Evolutionary conservation across 2,113 vertebrate species (phyloP).

Genomic region (Scatophagus argus): DNA sequence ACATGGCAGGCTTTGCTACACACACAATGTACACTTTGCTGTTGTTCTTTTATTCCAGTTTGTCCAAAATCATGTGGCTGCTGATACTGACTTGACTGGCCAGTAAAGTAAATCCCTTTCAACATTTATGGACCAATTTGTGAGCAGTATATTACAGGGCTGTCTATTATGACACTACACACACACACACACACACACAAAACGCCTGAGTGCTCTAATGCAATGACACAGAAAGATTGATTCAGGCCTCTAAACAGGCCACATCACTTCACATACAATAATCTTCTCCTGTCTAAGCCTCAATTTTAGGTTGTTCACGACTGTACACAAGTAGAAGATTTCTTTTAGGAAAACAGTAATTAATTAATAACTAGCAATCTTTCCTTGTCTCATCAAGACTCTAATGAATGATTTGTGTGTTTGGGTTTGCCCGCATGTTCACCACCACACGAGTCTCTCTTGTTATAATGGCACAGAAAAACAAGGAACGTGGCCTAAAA

Average conservation of each 20-base stretch:
- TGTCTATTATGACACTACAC: constrained; percentile 69
- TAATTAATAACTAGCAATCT: constrained; percentile 8
- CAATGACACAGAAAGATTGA: constrained; percentile 82
- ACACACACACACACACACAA: constrained; percentile 50
- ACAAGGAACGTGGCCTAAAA: constrained; percentile 6
- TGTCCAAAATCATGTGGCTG: constrained; percentile 13
- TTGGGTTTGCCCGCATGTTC: constrained; percentile 37
- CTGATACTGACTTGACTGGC: constrained; percentile 24
- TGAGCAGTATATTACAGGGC: constrained; percentile 50
- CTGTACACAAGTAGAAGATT: constrained; percentile 1
- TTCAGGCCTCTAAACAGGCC: constrained; percentile 78
- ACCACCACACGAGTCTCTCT: not conserved
- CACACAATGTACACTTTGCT: not conserved
- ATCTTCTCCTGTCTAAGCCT: constrained; percentile 47
- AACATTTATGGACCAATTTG: constrained; percentile 69
- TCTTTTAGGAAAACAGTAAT: not conserved
- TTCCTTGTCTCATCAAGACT: not conserved
- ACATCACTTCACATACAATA: constrained; percentile 75
- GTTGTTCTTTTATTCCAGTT: constrained; percentile 10
- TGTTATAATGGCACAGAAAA: constrained; percentile 18
- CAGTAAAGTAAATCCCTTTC: constrained; percentile 55
- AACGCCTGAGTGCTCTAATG: constrained; percentile 76
- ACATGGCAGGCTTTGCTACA: not conserved
- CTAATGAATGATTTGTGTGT: constrained; percentile 38
- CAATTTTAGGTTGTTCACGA: not conserved